Evolutionary conservation across 2,888 invertebrate species (phyloP), one percentile per base, ranked within the genome.

Genomic region (Drosophila quinaria): DNA sequence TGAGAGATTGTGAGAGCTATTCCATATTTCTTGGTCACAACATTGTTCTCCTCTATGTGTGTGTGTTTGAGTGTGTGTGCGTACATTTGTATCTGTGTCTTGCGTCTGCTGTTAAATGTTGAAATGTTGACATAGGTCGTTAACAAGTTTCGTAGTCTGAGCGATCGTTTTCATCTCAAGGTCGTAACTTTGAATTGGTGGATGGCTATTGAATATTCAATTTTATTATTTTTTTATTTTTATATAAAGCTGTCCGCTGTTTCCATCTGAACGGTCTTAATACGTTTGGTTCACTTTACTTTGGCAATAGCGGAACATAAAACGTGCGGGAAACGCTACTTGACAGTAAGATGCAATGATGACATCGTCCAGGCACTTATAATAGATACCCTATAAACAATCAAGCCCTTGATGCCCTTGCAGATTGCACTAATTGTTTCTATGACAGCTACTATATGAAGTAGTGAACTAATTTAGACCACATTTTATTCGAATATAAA

Each of bases 91-190:
- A 25, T 17, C 52, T 50, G 47, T 25, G 11, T 41, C 59, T 69
- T 73, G 42, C 49, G 52, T 59, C 54, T 33, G 59, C 56, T 47
- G 49, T 44, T 62, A 17, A 50, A 63, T 69, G 60, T 78, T 70
- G 65, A 74, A 78, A 75, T 80, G 71, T 86, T 80, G 78, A 62
- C 78, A 73, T 85, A 80, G 80, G 86, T 86, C 80, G 78, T 68
- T 71, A 72, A 72, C 67, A 72, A 81, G 65, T 4, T 19, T 42
- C 65, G 22, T 60, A 42, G 44, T 33, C 17, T 55, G 33, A 49
- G 62, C 59, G 29, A 17, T 73, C 31, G 25, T 54, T 54, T 54
- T 31, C 42, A 19, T 33, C 33, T 52, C 60, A 61, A 61, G 51
- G 51, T 61, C 60, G 51, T 9, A 4, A 33, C 35, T 31, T 59